These are phyloP conservation scores for Oceanodroma tethys DNA, from an alignment of 2,113 vertebrate species.

Conservation along the genomic window DNA sequence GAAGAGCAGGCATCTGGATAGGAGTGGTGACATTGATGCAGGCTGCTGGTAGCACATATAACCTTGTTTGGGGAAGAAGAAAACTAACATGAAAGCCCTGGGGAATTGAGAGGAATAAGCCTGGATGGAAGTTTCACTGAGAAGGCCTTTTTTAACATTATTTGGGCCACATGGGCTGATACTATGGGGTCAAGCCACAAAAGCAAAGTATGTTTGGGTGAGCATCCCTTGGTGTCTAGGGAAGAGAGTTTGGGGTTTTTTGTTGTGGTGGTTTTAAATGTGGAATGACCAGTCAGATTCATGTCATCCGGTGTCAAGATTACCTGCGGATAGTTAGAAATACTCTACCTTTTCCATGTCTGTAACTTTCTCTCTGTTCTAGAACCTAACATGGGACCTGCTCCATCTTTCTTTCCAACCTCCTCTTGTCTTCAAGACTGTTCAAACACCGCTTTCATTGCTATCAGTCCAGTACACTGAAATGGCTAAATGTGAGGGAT, in stretches of 20 bases:
- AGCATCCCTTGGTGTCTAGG: neutral
- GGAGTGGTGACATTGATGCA: neutral
- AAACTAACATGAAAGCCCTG: neutral
- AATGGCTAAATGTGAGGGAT: neutral
- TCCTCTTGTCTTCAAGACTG: neutral
- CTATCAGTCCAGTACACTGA: neutral
- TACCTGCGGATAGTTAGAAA: neutral
- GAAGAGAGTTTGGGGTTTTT: neutral
- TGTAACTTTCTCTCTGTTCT: neutral
- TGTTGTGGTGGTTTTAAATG: neutral
- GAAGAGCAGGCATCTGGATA: neutral
- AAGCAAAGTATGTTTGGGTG: neutral
- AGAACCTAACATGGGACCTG: neutral
- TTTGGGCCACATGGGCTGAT: neutral
- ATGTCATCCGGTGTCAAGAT: neutral
- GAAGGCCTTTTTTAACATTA: neutral
- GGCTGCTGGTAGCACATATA: neutral
- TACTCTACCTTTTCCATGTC: neutral
- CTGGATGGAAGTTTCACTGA: neutral
- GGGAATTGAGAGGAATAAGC: neutral
- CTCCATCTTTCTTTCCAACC: neutral
- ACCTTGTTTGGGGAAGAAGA: neutral
- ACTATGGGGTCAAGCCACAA: neutral
- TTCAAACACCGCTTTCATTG: neutral
- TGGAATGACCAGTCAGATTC: neutral